Evolutionary conservation across 2,797 vertebrate species (phyloP).

Genomic region (Macrochelys suwanniensis): DNA sequence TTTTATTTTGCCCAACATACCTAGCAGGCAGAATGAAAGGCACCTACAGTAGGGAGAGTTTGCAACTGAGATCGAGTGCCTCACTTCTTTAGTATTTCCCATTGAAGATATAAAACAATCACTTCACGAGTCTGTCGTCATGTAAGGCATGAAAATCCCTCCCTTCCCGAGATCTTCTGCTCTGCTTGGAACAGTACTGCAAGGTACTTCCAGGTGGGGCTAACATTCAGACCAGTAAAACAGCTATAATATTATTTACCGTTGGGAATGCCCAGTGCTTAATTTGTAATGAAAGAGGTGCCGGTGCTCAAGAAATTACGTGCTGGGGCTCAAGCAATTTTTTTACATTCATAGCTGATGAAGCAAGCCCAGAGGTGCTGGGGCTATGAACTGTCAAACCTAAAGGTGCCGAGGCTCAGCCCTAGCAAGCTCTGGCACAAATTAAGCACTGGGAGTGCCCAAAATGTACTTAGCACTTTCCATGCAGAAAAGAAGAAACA

Average conservation of each 20-base stretch:
- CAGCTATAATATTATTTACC: slow-evolving; percentile 48
- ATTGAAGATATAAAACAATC: slow-evolving; percentile 72
- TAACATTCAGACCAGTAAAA: slow-evolving; percentile 64
- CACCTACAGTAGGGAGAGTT: neutral
- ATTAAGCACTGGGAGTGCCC: too few relatives aligned
- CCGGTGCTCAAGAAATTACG: too few relatives aligned
- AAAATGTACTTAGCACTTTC: neutral
- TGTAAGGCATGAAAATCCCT: slow-evolving; percentile 57
- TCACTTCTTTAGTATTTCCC: slow-evolving; percentile 51
- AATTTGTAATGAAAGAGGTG: too few relatives aligned
- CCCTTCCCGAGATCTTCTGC: slow-evolving; percentile 77
- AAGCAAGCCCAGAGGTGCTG: too few relatives aligned
- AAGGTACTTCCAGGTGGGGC: slow-evolving; percentile 82
- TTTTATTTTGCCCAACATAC: neutral
- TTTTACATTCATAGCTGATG: too few relatives aligned
- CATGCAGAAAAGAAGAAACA: neutral
- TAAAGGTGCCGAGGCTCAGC: too few relatives aligned
- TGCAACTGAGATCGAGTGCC: neutral
- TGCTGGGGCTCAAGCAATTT: too few relatives aligned
- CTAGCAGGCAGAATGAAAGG: neutral
- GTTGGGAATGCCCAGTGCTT: neutral
- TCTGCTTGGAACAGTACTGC: slow-evolving; percentile 83
- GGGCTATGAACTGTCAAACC: too few relatives aligned
- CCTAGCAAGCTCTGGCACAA: too few relatives aligned
- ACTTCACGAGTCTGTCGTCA: slow-evolving; percentile 82